phyloP scores from a whole-genome alignment of 2,888 invertebrate species.

The Eueremaeus valkanovi region DNA sequence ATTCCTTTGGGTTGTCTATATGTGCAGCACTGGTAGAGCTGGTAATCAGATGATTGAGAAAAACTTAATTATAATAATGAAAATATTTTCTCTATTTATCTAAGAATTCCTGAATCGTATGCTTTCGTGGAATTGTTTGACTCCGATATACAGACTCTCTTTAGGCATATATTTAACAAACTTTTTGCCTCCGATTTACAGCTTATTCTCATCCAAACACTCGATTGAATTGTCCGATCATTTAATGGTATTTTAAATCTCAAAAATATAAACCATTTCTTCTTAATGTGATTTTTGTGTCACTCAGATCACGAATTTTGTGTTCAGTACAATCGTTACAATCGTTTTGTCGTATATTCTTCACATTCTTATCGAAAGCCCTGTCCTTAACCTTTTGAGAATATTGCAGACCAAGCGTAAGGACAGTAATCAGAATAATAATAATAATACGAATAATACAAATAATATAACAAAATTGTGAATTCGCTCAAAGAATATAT shows the following conservation, averaged over 20 bases:
- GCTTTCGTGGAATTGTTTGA: constrained; percentile 6
- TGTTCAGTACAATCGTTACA: constrained; percentile 24
- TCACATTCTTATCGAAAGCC: constrained; percentile 33
- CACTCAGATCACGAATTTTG: constrained; percentile 9
- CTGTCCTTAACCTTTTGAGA: constrained; percentile 27
- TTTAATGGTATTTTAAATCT: constrained; percentile 28
- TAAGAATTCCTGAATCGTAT: constrained; percentile 19
- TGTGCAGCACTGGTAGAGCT: constrained; percentile 36
- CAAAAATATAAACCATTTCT: too few relatives aligned
- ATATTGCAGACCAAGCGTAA: not conserved
- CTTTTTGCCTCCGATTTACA: constrained; percentile 28
- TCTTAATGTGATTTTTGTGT: not conserved
- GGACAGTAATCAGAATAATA: too few relatives aligned
- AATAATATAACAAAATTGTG: too few relatives aligned
- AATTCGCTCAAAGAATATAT: too few relatives aligned
- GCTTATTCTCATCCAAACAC: not conserved
- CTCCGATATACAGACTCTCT: constrained; percentile 34
- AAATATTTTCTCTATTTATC: not conserved
- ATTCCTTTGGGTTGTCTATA: constrained; percentile 36
- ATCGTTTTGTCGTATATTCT: constrained; percentile 31
- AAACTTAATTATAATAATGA: not conserved
- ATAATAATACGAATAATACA: too few relatives aligned
- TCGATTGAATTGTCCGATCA: not conserved
- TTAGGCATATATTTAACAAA: constrained; percentile 29
- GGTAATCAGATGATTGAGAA: not conserved